These are phyloP conservation scores for Macrosoma leucophasiata DNA, from an alignment of 2,888 invertebrate species.

Conservation along the genomic window DNA sequence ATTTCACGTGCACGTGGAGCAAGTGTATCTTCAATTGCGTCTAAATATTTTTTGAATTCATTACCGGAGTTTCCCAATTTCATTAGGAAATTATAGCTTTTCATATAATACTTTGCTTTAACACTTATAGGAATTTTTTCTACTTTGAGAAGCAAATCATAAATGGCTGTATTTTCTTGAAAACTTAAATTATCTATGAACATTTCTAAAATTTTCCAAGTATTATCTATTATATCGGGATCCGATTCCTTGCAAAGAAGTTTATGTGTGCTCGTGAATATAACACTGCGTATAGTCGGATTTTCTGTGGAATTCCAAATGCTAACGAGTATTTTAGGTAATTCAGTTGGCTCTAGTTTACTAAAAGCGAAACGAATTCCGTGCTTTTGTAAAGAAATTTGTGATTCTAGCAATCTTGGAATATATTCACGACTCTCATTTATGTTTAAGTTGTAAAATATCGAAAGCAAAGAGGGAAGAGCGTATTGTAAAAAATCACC, in stretches of 20 bases:
- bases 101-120: constrained; percentile 38
- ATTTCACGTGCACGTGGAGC: constrained; percentile 33
- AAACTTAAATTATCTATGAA: constrained; percentile 46
- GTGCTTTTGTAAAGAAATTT: constrained; percentile 55
- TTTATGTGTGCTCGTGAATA: constrained; percentile 42
- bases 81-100: constrained; percentile 43
- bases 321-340: constrained; percentile 36
- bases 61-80: constrained; percentile 27
- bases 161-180: constrained; percentile 46
- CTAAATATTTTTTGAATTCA: constrained; percentile 27
- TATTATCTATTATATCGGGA: constrained; percentile 27
- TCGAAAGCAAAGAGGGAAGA: constrained; percentile 47
- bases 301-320: constrained; percentile 47
- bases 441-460: constrained; percentile 45
- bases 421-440: constrained; percentile 32
- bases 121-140: constrained; percentile 34
- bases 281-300: constrained; percentile 43
- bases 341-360: constrained; percentile 36
- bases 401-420: constrained; percentile 37
- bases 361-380: constrained; percentile 44
- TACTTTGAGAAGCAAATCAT: constrained; percentile 34
- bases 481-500: constrained; percentile 54
- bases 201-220: constrained; percentile 41
- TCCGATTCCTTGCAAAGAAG: constrained; percentile 41
- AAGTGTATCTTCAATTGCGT: constrained; percentile 24